phyloP scores from a whole-genome alignment of 2,113 vertebrate species.

The Ptilonorhynchus violaceus region DNA sequence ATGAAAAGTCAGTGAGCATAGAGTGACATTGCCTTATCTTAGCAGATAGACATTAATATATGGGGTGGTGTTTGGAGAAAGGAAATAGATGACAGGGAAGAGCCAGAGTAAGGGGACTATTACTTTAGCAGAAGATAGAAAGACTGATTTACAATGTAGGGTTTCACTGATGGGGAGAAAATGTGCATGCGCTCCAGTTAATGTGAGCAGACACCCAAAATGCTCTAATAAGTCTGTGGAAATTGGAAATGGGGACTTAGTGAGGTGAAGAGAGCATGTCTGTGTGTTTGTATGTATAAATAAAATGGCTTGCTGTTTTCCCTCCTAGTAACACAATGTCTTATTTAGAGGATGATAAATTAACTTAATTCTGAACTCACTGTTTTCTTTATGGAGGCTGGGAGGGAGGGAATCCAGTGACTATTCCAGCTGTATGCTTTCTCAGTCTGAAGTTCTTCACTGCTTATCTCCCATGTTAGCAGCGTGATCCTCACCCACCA shows the following conservation, averaged over 20 bases:
- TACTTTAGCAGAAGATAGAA: not conserved
- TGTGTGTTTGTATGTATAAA: not conserved
- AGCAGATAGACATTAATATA: not conserved
- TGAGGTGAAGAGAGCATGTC: not conserved
- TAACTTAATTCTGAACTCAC: not conserved
- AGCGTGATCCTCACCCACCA: not conserved
- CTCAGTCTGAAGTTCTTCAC: not conserved
- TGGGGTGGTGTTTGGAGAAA: not conserved
- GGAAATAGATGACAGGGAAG: not conserved
- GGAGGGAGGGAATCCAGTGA: not conserved
- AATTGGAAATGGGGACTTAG: not conserved
- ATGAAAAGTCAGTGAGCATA: not conserved
- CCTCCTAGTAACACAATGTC: not conserved
- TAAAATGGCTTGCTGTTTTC: not conserved
- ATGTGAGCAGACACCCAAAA: not conserved
- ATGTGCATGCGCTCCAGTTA: rapidly evolving
- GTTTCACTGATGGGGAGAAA: not conserved
- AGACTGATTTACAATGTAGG: not conserved
- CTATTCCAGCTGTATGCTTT: not conserved
- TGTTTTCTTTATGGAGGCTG: not conserved
- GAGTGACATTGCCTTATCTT: not conserved
- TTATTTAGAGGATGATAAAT: not conserved
- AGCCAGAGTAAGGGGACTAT: not conserved
- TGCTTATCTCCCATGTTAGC: not conserved
- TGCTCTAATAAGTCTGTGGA: not conserved